Evolutionary conservation across 1,140 invertebrate genomes (phyloP).

Genomic region (Platyura marginata): DNA sequence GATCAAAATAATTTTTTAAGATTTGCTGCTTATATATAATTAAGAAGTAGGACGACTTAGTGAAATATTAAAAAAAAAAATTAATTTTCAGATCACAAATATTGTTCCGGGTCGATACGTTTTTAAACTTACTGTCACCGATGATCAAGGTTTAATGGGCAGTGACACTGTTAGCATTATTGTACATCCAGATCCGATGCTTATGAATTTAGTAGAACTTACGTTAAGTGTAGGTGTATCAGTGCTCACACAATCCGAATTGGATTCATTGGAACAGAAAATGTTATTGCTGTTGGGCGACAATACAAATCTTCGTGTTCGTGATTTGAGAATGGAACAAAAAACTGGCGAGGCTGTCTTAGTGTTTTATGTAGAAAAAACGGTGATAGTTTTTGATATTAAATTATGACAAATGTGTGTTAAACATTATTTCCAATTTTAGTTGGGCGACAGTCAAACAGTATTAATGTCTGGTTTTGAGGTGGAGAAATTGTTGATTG

Average conservation of each 20-base stretch:
- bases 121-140: constrained; percentile 72
- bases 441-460: not conserved
- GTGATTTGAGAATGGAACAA: constrained; percentile 38
- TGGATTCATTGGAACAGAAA: constrained; percentile 29
- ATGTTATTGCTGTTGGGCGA: constrained; percentile 44
- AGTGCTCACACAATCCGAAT: constrained; percentile 18
- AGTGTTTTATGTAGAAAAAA: constrained; percentile 35
- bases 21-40: too few relatives aligned
- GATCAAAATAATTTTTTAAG: too few relatives aligned
- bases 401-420: not conserved
- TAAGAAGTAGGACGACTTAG: too few relatives aligned
- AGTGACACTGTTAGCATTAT: constrained; percentile 69
- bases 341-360: constrained; percentile 37
- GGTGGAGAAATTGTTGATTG: constrained; percentile 40
- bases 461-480: constrained; percentile 23
- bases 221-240: constrained; percentile 53
- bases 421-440: not conserved
- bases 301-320: constrained; percentile 38
- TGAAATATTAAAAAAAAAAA: too few relatives aligned
- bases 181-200: constrained; percentile 61
- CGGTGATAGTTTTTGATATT: not conserved
- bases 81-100: constrained; percentile 51
- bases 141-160: constrained; percentile 67
- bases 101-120: constrained; percentile 73
- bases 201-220: constrained; percentile 61